Conservation (phyloP, 2,113 vertebrate genomes). For the Aphelocoma coerulescens region DNA sequence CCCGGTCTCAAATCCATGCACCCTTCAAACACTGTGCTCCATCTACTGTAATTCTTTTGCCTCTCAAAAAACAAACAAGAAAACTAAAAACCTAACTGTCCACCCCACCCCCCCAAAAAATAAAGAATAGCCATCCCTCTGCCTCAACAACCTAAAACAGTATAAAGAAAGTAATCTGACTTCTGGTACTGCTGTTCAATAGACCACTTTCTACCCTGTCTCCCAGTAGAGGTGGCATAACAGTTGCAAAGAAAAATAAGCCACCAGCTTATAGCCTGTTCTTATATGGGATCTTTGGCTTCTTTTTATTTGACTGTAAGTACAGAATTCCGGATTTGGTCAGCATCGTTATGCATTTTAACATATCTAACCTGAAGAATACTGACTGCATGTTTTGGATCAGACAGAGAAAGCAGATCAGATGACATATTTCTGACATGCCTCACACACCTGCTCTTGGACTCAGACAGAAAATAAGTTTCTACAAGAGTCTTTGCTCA, state of each 20-base stretch:
- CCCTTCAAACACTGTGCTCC: background rate
- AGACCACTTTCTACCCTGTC: background rate
- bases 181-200: background rate
- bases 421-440: background rate
- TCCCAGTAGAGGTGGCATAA: background rate
- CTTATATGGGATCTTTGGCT: background rate
- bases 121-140: background rate
- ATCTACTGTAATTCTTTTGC: background rate
- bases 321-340: background rate
- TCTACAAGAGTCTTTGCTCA: background rate
- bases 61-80: background rate
- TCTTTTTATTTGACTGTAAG: background rate
- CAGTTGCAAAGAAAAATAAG: background rate
- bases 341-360: background rate
- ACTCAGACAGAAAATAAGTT: background rate
- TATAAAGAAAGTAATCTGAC: background rate
- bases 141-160: background rate
- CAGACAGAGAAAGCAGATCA: background rate
- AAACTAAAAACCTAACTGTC: background rate
- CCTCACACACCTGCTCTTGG: background rate
- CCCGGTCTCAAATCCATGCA: background rate
- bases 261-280: background rate
- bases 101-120: rapidly evolving
- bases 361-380: background rate
- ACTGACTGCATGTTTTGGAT: background rate